Evolutionary conservation across 2,113 vertebrate genomes (phyloP).

Genomic region (Euleptes europaea): DNA sequence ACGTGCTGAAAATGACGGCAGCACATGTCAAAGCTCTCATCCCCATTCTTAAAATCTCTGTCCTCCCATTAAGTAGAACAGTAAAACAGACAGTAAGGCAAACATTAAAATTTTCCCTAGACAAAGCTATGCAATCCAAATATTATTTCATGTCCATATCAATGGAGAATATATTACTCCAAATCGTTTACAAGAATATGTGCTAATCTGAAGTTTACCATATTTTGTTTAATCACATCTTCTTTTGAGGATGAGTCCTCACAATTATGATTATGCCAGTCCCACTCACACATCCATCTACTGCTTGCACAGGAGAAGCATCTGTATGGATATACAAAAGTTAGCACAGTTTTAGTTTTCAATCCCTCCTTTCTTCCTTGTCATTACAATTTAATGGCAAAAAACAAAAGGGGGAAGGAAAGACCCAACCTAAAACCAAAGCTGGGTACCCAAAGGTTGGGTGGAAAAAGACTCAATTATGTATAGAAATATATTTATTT

Average conservation of each 20-base stretch:
- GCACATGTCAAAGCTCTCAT: slow-evolving; percentile 61
- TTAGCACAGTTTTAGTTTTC: slow-evolving; percentile 28
- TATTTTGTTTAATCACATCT: slow-evolving; percentile 77
- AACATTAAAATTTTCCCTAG: slow-evolving; percentile 25
- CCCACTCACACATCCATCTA: slow-evolving; percentile 93
- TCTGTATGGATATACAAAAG: slow-evolving; percentile 71
- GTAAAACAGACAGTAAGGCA: slow-evolving; percentile 51
- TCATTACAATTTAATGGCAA: background rate
- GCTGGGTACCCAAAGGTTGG: too few relatives aligned
- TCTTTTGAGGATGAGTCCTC: slow-evolving; percentile 71
- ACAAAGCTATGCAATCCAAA: background rate
- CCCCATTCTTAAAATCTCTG: slow-evolving; percentile 51
- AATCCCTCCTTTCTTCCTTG: background rate
- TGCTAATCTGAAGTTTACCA: slow-evolving; percentile 74
- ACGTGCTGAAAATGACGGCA: slow-evolving; percentile 68
- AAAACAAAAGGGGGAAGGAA: too few relatives aligned
- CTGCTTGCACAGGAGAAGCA: slow-evolving; percentile 92
- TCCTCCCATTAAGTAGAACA: slow-evolving; percentile 57
- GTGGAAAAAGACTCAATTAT: too few relatives aligned
- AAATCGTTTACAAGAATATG: background rate
- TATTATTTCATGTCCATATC: background rate
- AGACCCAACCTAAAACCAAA: too few relatives aligned
- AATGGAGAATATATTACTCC: background rate
- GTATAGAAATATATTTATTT: too few relatives aligned
- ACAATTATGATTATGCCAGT: slow-evolving; percentile 81